Percentiles rank a stretch among this genome's conserved stretches.
Evolutionary conservation across 2,888 invertebrate genomes (phyloP).

Genomic region (Drosophila peninsularis): DNA sequence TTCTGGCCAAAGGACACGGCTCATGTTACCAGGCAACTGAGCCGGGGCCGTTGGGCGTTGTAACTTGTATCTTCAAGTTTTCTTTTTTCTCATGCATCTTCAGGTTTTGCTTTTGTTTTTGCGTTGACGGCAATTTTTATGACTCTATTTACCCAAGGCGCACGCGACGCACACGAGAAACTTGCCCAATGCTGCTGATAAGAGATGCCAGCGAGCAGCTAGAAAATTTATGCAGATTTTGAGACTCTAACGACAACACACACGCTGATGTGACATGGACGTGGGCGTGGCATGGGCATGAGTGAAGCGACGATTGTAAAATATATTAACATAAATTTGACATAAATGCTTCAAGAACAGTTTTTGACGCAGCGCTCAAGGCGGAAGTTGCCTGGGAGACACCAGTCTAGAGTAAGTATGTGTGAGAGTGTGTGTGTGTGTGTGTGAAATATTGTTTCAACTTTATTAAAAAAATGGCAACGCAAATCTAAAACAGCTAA

Average conservation of each 20-base stretch:
- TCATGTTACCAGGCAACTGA: conserved; percentile 34
- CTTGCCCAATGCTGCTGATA: conserved; percentile 57
- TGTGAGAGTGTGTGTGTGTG: conserved; percentile 25
- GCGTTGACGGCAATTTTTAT: conserved; percentile 79
- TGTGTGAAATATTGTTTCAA: conserved; percentile 76
- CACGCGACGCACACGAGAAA: conserved; percentile 30
- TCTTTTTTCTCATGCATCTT: conserved; percentile 26
- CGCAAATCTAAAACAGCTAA: conserved; percentile 56
- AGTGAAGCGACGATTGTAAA: conserved; percentile 67
- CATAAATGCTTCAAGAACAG: conserved; percentile 77
- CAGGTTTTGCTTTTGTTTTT: conserved; percentile 35
- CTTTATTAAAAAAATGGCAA: conserved; percentile 80
- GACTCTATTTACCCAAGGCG: conserved; percentile 74
- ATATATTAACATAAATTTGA: conserved; percentile 82
- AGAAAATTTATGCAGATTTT: conserved; percentile 72
- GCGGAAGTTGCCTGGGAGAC: conserved; percentile 21
- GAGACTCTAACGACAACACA: conserved; percentile 61
- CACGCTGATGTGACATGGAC: conserved; percentile 44
- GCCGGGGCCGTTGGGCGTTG: conserved; percentile 19
- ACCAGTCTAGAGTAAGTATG: conserved; percentile 10
- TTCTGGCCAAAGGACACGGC: conserved; percentile 23
- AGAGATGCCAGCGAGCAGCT: conserved; percentile 41
- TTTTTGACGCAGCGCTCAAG: conserved; percentile 33
- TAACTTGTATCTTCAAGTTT: conserved; percentile 70
- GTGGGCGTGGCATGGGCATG: conserved; percentile 2